A percentile compares a stretch with the other conserved stretches of the same genome.
Conservation (phyloP, 2,888 invertebrate species). For the Pinctada fucata region DNA sequence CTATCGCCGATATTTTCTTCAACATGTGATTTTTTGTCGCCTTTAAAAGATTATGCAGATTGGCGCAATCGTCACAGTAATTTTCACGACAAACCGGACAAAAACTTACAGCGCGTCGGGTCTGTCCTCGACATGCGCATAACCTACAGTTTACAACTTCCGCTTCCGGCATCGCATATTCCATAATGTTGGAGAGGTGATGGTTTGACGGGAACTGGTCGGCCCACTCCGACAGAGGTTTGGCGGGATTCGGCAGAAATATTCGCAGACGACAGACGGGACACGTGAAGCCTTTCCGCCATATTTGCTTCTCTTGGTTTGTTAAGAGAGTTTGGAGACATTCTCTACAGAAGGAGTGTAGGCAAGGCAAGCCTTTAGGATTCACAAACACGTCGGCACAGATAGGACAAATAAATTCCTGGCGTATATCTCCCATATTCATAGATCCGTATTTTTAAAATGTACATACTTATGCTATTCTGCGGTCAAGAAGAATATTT, state of each 20-base stretch:
- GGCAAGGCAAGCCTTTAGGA: conserved; percentile 32
- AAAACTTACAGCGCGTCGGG: conserved; percentile 4
- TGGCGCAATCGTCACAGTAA: conserved; percentile 22
- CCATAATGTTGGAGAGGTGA: conserved; percentile 49
- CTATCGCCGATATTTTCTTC: neutral
- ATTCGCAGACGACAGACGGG: conserved; percentile 47
- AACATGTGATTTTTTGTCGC: conserved; percentile 29
- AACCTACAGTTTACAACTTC: conserved; percentile 16
- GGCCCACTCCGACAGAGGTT: conserved; percentile 48
- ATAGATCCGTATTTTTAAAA: too few species aligned
- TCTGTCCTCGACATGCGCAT: conserved; percentile 9
- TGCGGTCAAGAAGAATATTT: too few species aligned
- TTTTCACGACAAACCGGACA: conserved; percentile 24
- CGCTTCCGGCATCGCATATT: conserved; percentile 38
- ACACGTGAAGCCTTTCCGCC: conserved; percentile 47
- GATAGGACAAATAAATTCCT: conserved; percentile 33
- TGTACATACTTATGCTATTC: too few species aligned
- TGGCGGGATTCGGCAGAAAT: conserved; percentile 41
- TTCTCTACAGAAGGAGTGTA: conserved; percentile 32
- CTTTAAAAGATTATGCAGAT: conserved; percentile 22
- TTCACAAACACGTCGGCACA: conserved; percentile 28
- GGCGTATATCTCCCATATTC: neutral
- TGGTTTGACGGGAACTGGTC: conserved; percentile 54
- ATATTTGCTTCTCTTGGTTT: conserved; percentile 1
- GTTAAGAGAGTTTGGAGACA: conserved; percentile 27